Base-by-base conservation (phyloP, 2,113 vertebrate species). In the Herpetotheres cachinnans region DNA sequence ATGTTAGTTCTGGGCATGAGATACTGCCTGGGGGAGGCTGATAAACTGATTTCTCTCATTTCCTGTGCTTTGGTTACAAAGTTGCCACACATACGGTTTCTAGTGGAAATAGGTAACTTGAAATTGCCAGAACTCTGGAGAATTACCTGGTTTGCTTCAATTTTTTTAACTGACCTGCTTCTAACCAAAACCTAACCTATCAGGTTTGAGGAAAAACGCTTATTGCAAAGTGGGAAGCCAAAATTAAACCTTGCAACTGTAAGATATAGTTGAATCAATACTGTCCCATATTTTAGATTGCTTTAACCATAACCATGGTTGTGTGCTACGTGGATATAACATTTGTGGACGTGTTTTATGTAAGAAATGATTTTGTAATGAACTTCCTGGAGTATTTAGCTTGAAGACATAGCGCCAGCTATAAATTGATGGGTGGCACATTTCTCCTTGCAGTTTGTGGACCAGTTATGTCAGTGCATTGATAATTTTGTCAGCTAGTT, bases 1-100 rank as follows among this genome's bases (percentile, higher is more conserved):
- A 92, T 92, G 89, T 94, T 92, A 4, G 71, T 83, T 71, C 55
- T 86, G 56, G n/a, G 52, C n/a, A 15, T 1, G 0, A 67, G 47
- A 6, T 47, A 1, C 38, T 67, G 72, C 80, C 67, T 59, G n/a
- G 36, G 59, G 80, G 46, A 93, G 47, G 61, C 86, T 34, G 71
- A 36, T 86, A 94, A 97, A 84, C 5, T 1, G 13, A 92, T 93
- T 96, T 90, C 54, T 62, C 50, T 90, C 36, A 17, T 86, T 97
- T 95, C 50, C 85, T 69, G 78, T 50, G 20, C 69, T 84, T 82
- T 72, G 54, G 34, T 61, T 82, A 29, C 61, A 40, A 24, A 72
- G 22, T 18, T 62, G 42, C 50, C 63, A 70, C 13, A 13, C 17
- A 2, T 0, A 15, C 9, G 30, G 40, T 62, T 86, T 93, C n/a